A percentile compares a stretch with the other conserved stretches of the same genome.
These are phyloP conservation scores for Eretmocerus hayati DNA, from an alignment of 2,888 invertebrate species.

Conservation along the genomic window DNA sequence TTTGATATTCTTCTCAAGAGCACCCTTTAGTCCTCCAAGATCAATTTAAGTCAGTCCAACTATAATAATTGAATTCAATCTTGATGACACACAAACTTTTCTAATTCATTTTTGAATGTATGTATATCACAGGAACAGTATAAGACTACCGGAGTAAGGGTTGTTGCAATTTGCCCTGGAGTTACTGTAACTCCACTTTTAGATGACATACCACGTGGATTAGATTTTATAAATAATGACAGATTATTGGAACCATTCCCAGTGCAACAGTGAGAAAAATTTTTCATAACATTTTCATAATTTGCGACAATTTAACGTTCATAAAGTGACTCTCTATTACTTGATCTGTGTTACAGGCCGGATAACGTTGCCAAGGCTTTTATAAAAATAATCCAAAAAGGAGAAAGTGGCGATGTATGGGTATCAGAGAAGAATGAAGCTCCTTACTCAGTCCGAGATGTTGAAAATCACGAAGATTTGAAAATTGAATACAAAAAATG, in stretches of 20 bases:
- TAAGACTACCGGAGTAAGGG: conserved; percentile 35
- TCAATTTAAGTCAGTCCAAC: no score
- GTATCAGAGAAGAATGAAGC: conserved; percentile 32
- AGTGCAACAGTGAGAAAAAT: not conserved
- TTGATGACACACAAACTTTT: no score
- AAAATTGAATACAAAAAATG: not conserved
- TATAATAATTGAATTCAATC: no score
- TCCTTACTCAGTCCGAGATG: not conserved
- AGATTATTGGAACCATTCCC: not conserved
- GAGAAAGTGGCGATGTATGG: conserved; percentile 35
- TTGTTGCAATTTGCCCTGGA: conserved; percentile 40
- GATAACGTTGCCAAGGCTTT: conserved; percentile 36
- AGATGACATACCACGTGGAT: not conserved
- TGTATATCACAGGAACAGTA: conserved; percentile 27
- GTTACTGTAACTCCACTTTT: conserved; percentile 28
- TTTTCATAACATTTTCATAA: not conserved
- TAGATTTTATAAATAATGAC: not conserved
- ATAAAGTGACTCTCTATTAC: no score
- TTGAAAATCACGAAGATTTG: not conserved
- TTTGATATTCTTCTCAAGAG: no score
- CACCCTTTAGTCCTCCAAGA: no score
- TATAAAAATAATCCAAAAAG: conserved; percentile 31
- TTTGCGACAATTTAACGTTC: not conserved
- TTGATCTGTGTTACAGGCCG: conserved; percentile 32
- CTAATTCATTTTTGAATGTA: no score